Percentiles rank a stretch among this genome's conserved stretches.
These are phyloP conservation scores for Axis porcinus DNA, from an alignment of 2,113 vertebrate genomes.

Conservation along the genomic window DNA sequence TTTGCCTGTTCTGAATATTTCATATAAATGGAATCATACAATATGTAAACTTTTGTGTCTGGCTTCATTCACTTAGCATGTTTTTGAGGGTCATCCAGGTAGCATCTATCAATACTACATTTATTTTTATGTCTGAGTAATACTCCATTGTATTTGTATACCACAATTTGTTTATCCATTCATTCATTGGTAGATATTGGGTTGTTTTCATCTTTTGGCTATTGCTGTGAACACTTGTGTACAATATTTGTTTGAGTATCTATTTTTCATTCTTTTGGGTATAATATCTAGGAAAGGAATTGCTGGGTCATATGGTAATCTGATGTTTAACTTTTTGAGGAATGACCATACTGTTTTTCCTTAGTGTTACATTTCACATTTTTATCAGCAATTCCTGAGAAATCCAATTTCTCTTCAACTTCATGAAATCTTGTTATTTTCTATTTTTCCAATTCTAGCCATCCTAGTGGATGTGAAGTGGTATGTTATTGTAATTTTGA, in stretches of 20 bases:
- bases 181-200: not conserved
- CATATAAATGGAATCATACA: not conserved
- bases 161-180: not conserved
- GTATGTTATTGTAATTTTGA: not conserved
- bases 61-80: not conserved
- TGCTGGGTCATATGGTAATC: not conserved
- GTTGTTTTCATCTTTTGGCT: not conserved
- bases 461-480: not conserved
- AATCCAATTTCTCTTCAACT: not conserved
- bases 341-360: not conserved
- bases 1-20: not conserved
- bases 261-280: not conserved
- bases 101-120: not conserved
- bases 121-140: not conserved
- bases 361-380: not conserved
- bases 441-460: not conserved
- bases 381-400: not conserved
- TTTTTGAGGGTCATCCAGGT: conserved; percentile 5
- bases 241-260: not conserved
- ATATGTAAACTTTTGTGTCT: not conserved
- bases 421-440: not conserved
- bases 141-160: not conserved
- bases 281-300: not conserved
- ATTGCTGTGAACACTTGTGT: not conserved
- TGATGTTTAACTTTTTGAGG: not conserved